Conservation (phyloP, 2,113 vertebrate species). For the Piaya cayana region DNA sequence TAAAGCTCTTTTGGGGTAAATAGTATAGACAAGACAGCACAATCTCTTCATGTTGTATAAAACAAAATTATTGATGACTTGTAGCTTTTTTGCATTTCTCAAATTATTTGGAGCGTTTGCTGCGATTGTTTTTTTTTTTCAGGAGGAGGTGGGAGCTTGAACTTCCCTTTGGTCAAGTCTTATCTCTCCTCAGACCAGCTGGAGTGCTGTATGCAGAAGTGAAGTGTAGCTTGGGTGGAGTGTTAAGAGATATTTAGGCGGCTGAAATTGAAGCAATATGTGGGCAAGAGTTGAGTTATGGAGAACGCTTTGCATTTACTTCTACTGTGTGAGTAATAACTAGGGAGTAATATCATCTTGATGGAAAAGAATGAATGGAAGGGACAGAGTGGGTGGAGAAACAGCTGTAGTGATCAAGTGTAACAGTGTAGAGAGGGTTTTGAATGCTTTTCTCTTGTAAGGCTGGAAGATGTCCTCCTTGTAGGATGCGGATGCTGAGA, state of each 20-base stretch:
- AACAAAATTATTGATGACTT: not conserved
- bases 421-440: not conserved
- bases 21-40: not conserved
- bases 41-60: not conserved
- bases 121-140: not conserved
- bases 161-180: not conserved
- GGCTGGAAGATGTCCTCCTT: not conserved
- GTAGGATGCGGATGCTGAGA: not conserved
- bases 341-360: not conserved
- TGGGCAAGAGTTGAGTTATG: not conserved
- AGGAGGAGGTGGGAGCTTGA: not conserved
- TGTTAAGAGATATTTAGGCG: not conserved
- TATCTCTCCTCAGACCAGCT: not conserved
- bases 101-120: not conserved
- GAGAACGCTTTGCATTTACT: not conserved
- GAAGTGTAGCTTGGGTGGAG: not conserved
- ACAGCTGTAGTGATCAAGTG: not conserved
- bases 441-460: not conserved
- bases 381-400: not conserved
- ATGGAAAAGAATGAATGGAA: not conserved
- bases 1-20: not conserved
- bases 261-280: not conserved
- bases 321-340: not conserved
- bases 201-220: not conserved
- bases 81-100: not conserved